Conservation (phyloP, 2,888 invertebrate genomes). For the Drosophila austrosaltans region DNA sequence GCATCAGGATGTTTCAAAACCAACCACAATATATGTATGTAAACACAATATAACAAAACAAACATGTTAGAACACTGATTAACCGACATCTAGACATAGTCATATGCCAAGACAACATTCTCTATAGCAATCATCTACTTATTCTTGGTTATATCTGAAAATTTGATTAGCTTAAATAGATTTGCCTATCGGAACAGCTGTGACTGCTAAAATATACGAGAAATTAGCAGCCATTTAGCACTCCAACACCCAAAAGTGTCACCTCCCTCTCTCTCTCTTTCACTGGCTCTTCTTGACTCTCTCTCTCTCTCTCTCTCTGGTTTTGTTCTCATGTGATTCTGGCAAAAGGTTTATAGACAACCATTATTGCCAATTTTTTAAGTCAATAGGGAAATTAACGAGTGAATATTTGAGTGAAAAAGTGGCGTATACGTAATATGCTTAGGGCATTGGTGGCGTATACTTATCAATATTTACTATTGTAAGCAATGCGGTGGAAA, state of each 20-base stretch:
- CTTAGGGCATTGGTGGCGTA: constrained; percentile 1
- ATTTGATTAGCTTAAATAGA: constrained; percentile 46
- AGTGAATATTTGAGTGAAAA: constrained; percentile 18
- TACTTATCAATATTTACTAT: no score
- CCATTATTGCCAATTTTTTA: constrained; percentile 27
- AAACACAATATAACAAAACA: constrained; percentile 37
- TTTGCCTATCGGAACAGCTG: constrained; percentile 32
- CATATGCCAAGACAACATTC: constrained; percentile 16
- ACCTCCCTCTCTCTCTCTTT: neutral
- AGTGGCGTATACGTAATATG: constrained; percentile 48
- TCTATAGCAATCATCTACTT: constrained; percentile 31
- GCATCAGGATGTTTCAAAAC: constrained; percentile 39
- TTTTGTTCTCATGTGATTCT: constrained; percentile 46
- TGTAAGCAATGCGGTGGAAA: no score
- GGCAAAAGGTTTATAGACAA: constrained; percentile 14
- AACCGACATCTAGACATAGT: constrained; percentile 22
- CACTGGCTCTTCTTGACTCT: no score
- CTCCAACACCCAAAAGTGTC: constrained; percentile 7
- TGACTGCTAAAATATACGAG: constrained; percentile 19
- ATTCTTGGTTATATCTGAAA: constrained; percentile 16
- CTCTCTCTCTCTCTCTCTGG: neutral
- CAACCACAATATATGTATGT: constrained; percentile 18
- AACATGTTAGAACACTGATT: constrained; percentile 5
- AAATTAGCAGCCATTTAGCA: constrained; percentile 46
- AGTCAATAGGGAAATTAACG: constrained; percentile 38